A percentile compares a stretch with the other conserved stretches of the same genome.
Conservation (phyloP, 2,113 vertebrate genomes). For the Ptilorrhoa leucosticta region DNA sequence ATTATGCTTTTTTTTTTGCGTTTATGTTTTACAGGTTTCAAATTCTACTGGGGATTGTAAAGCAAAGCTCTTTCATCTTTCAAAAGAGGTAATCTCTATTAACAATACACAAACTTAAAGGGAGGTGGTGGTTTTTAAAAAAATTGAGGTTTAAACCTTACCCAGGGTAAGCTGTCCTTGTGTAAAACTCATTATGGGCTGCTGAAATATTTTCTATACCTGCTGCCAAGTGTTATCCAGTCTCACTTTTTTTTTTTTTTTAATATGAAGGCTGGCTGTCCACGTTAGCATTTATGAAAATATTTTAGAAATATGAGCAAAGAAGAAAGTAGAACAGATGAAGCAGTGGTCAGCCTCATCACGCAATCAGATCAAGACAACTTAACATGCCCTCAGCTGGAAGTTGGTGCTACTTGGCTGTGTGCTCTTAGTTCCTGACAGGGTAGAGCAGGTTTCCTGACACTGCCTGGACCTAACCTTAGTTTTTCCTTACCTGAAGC, state of each 20-base stretch:
- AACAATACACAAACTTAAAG: background rate
- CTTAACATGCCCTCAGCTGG: background rate
- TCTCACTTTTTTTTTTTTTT: background rate
- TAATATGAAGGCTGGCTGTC: background rate
- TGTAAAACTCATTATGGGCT: conserved; percentile 28
- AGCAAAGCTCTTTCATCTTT: conserved; percentile 87
- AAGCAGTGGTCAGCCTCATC: background rate
- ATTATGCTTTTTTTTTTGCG: background rate
- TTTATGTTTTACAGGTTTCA: conserved; percentile 79
- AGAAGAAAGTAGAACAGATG: background rate
- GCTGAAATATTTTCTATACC: conserved; percentile 29
- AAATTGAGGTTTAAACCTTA: conserved; percentile 2
- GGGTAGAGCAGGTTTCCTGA: background rate
- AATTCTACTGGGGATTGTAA: conserved; percentile 84
- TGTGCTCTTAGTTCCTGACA: background rate
- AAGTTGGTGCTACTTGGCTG: background rate
- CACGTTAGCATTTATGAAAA: conserved; percentile 9
- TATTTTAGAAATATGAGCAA: background rate
- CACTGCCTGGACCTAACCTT: background rate
- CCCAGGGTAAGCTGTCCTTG: background rate
- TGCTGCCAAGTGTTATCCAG: conserved; percentile 26
- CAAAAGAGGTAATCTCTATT: conserved; percentile 82
- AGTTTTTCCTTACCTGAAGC: background rate
- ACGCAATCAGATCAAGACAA: background rate
- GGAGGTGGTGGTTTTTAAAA: background rate